These are phyloP conservation scores for Magallana ariakensis DNA, from an alignment of 1,140 invertebrate genomes.

Conservation along the genomic window DNA sequence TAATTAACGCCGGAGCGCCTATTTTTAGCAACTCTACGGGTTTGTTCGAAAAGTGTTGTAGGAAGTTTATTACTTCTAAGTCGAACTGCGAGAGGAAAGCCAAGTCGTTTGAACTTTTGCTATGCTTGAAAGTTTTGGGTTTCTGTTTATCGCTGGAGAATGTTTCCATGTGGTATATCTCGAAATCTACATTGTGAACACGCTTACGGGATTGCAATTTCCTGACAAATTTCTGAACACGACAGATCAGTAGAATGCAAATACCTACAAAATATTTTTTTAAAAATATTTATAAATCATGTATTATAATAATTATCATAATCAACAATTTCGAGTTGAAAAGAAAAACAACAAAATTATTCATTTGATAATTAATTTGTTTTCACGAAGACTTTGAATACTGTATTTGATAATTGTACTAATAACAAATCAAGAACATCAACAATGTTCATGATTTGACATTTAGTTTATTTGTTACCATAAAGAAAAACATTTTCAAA, in stretches of 20 bases:
- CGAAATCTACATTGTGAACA: constrained; percentile 15
- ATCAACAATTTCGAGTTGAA: no score
- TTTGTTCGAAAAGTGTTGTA: constrained; percentile 43
- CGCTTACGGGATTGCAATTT: background rate
- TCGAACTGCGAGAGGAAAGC: constrained; percentile 44
- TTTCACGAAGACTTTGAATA: no score
- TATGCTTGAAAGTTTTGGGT: background rate
- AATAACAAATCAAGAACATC: no score
- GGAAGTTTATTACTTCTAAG: constrained; percentile 42
- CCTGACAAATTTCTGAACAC: background rate
- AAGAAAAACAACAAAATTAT: no score
- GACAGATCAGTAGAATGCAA: background rate
- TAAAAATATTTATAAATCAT: no score
- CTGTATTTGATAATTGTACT: no score
- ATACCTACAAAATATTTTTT: background rate
- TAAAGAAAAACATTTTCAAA: no score
- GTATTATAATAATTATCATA: no score
- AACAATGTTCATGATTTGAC: no score
- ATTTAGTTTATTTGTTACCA: no score
- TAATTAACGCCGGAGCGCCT: constrained; percentile 49
- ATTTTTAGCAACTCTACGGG: constrained; percentile 47
- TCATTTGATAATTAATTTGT: no score
- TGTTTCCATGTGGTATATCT: background rate
- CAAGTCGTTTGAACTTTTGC: background rate
- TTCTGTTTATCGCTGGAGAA: background rate